phyloP scores from a whole-genome alignment of 2,797 vertebrate species.

The Psittacula echo region DNA sequence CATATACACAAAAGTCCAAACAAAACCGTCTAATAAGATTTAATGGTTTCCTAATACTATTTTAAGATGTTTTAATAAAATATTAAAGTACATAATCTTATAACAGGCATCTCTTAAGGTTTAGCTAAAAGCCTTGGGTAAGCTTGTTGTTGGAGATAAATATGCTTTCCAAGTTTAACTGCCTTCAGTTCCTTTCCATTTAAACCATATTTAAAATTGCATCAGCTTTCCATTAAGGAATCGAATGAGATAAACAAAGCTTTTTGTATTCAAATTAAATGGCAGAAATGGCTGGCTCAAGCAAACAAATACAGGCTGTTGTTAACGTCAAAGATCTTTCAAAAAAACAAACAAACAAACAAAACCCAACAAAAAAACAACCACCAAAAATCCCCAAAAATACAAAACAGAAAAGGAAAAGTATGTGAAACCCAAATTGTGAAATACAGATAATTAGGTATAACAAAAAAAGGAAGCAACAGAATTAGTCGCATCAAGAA shows the following conservation, averaged over 20 bases:
- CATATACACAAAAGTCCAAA: not conserved
- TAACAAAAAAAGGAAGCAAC: not conserved
- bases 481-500: not conserved
- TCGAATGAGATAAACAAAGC: not conserved
- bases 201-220: not conserved
- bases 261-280: not conserved
- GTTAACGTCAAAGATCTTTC: not conserved
- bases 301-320: not conserved
- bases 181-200: not conserved
- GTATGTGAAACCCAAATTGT: not conserved
- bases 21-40: not conserved
- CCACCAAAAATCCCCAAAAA: too few relatives aligned
- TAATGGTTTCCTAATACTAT: not conserved
- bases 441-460: not conserved
- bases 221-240: not conserved
- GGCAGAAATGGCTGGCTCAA: not conserved
- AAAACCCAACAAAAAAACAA: too few relatives aligned
- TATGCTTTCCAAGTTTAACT: not conserved
- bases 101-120: not conserved
- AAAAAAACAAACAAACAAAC: not conserved
- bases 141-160: not conserved
- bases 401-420: not conserved
- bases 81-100: not conserved
- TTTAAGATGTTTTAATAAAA: not conserved
- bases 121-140: not conserved